Conservation (phyloP, 2,888 invertebrate species). For the Scrobipalpa costella region DNA sequence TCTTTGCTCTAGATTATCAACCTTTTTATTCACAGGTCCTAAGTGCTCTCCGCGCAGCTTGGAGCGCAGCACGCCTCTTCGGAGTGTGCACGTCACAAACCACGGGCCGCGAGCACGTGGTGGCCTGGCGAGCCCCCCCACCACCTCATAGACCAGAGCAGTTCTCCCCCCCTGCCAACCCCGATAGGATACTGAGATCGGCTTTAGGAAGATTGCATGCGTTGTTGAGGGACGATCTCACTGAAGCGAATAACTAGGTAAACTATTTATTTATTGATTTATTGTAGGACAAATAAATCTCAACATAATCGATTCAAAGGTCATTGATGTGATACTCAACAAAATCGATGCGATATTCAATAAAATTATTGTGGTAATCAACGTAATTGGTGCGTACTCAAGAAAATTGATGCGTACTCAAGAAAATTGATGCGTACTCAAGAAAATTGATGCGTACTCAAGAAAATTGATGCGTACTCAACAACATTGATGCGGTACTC, state of each 20-base stretch:
- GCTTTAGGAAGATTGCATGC: slow-evolving; percentile 22
- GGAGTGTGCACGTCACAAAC: slow-evolving; percentile 93
- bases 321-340: too few species aligned
- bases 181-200: slow-evolving; percentile 34
- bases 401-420: background rate
- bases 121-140: slow-evolving; percentile 87
- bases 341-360: background rate
- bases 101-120: slow-evolving; percentile 94
- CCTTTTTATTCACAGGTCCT: slow-evolving; percentile 83
- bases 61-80: slow-evolving; percentile 91
- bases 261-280: too few species aligned
- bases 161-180: slow-evolving; percentile 46
- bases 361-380: background rate
- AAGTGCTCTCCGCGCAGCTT: slow-evolving; percentile 88
- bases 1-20: too few species aligned
- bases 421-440: background rate
- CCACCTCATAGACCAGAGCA: slow-evolving; percentile 48
- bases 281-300: too few species aligned
- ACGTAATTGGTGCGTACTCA: background rate
- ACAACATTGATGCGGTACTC: background rate
- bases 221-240: slow-evolving; percentile 25
- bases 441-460: background rate
- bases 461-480: background rate
- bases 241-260: slow-evolving; percentile 39
- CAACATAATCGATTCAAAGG: too few species aligned